Base-by-base conservation (phyloP, 2,888 invertebrate genomes). In the Drosophila mayaguana region DNA sequence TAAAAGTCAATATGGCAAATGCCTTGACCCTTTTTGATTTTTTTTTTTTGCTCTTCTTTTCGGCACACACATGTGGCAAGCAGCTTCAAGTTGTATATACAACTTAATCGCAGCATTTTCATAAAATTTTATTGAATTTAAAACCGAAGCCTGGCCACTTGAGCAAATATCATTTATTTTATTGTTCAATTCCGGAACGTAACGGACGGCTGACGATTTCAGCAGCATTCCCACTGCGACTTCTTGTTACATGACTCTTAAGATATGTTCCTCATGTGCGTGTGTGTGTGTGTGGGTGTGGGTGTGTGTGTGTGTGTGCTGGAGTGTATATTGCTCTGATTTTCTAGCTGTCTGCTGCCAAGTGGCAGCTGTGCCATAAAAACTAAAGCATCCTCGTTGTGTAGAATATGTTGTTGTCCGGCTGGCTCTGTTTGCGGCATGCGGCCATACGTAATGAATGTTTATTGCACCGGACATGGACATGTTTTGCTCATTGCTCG, bases 71-170 rank as follows among this genome's bases (percentile, higher is more conserved):
- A 80, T 78, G 71, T 53, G 56, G 54, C 57, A 46, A 46, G 63
- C 59, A 14, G 64, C 60, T 50, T 66, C 55, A 51, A 56, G 60
- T 22, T 64, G 64, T 64, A 62, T 75, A 75, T 65, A 75, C 78
- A 87, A 72, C 81, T 87, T 85, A 89, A 87, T 85, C 89, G 88
- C 60, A 73, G 73, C 77, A 88, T 85, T 87, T 87, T 88, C 86
- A 87, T 89, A 87, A 88, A 87, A 88, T 89, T 88, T 87, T 87
- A 87, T 89, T 89, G 90, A 87, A 87, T 87, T 87, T 89, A 88
- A 87, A 88, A 82, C 67, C 72, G 78, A 67, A 63, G 85, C 72
- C 69, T 72, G 61, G 78, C 77, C 80, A 84, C 89, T 89, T 86
- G 83, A 67, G 81, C 88, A 88, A 89, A 87, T 88, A 89, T 87